Evolutionary conservation across 1,140 invertebrate genomes (phyloP).

Genomic region (Leptinotarsa undecemlineata): DNA sequence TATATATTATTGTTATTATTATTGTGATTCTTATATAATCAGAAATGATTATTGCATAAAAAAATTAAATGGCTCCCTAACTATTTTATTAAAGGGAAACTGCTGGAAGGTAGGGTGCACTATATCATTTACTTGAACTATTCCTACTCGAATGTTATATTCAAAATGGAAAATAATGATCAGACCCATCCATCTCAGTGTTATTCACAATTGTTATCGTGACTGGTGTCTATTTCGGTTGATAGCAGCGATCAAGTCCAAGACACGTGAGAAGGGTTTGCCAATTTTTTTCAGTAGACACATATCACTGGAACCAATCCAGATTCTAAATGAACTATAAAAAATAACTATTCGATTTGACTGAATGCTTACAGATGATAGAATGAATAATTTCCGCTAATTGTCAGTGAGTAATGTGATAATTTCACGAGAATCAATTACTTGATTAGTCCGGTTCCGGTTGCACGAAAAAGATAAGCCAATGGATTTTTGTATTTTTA

Average conservation of each 20-base stretch:
- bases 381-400: not conserved
- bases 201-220: not conserved
- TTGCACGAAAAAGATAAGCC: too few relatives aligned
- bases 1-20: too few relatives aligned
- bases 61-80: too few relatives aligned
- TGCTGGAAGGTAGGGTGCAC: too few relatives aligned
- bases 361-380: not conserved
- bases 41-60: too few relatives aligned
- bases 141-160: too few relatives aligned
- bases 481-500: too few relatives aligned
- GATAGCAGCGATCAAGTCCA: not conserved
- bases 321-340: not conserved
- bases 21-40: too few relatives aligned
- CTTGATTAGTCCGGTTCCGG: not conserved
- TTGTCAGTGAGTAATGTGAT: conserved; percentile 5
- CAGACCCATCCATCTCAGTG: too few relatives aligned
- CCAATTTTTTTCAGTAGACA: not conserved
- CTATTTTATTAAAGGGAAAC: too few relatives aligned
- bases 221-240: not conserved
- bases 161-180: too few relatives aligned
- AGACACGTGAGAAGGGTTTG: not conserved
- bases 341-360: not conserved
- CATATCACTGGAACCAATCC: not conserved
- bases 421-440: not conserved
- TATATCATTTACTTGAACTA: too few relatives aligned